phyloP scores from a whole-genome alignment of 2,888 invertebrate genomes.

The Chrysina gloriosa region DNA sequence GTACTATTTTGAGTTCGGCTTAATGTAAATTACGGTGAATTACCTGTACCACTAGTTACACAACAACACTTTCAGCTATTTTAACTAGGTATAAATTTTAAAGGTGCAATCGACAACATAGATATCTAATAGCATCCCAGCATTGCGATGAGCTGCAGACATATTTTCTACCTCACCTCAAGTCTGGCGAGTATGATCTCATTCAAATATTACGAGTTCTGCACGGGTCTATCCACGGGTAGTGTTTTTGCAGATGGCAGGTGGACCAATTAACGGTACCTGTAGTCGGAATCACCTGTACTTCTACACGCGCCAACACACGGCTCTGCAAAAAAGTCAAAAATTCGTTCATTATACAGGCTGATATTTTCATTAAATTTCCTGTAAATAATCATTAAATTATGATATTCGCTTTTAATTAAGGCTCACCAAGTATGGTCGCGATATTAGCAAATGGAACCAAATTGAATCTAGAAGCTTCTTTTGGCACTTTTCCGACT shows the following conservation, averaged over 20 bases:
- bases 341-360: conserved; percentile 40
- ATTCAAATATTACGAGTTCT: conserved; percentile 48
- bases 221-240: conserved; percentile 47
- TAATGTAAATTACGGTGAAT: too few species aligned
- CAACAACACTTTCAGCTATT: too few species aligned
- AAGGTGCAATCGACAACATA: too few species aligned
- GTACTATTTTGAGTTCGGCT: too few species aligned
- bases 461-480: background rate
- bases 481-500: background rate
- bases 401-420: conserved; percentile 29
- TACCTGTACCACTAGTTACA: too few species aligned
- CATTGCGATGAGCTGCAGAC: background rate
- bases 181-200: conserved; percentile 27
- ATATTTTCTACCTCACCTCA: conserved; percentile 34
- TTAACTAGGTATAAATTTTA: too few species aligned
- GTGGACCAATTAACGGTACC: conserved; percentile 65
- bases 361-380: conserved; percentile 37
- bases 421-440: background rate
- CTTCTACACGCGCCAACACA: conserved; percentile 55
- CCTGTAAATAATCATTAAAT: conserved; percentile 5
- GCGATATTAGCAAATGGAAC: background rate
- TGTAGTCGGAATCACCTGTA: conserved; percentile 64
- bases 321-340: conserved; percentile 41
- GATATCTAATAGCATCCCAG: too few species aligned
- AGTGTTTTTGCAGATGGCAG: conserved; percentile 56